Conservation (phyloP, 2,888 invertebrate genomes). For the Acanthosoma haemorrhoidale region DNA sequence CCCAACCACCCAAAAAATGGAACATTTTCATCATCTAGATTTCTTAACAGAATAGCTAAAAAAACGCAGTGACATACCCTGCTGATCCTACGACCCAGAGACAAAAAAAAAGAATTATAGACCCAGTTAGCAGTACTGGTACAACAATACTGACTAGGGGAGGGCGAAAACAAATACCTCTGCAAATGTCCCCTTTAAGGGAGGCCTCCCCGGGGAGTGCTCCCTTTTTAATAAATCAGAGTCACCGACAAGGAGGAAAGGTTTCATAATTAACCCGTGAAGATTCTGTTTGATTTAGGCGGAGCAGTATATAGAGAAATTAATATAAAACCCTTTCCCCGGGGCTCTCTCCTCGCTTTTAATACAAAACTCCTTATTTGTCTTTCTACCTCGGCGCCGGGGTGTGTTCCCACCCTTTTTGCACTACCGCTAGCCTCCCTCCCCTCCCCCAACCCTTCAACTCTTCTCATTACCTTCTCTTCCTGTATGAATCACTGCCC, state of each 20-base stretch:
- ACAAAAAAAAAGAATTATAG: too few species aligned
- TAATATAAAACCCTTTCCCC: slow-evolving; percentile 33
- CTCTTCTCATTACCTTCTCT: neutral
- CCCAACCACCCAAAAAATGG: too few species aligned
- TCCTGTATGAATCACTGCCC: too few species aligned
- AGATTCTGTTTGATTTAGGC: slow-evolving; percentile 19
- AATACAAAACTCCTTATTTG: slow-evolving; percentile 29
- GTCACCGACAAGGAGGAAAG: neutral
- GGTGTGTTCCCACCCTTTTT: neutral
- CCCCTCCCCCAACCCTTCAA: too few species aligned
- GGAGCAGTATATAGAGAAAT: slow-evolving; percentile 32
- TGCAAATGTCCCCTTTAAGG: slow-evolving; percentile 11
- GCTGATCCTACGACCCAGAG: too few species aligned
- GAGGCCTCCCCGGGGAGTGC: neutral
- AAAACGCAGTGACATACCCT: too few species aligned
- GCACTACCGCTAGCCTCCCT: too few species aligned
- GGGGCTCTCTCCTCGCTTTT: neutral
- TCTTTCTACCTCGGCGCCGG: slow-evolving; percentile 15
- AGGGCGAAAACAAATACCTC: slow-evolving; percentile 4
- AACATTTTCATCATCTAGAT: too few species aligned
- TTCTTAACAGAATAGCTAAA: too few species aligned
- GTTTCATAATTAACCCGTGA: slow-evolving; percentile 25
- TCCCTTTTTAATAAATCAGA: slow-evolving; percentile 26
- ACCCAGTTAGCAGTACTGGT: too few species aligned
- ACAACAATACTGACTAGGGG: too few species aligned